Base-by-base conservation (phyloP, 1,140 invertebrate genomes). In the Octopus bimaculoides region DNA sequence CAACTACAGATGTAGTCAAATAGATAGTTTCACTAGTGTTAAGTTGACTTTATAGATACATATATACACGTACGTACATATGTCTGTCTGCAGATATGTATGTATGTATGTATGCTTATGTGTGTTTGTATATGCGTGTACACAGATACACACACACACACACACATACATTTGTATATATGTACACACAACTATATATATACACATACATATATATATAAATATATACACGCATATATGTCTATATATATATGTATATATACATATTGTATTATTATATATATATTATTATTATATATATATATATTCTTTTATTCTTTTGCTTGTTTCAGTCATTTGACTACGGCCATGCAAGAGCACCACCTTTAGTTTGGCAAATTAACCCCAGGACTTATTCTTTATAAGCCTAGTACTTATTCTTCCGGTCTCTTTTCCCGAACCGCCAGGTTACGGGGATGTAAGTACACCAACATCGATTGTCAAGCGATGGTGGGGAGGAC, bases 61-160 rank as follows among this genome's bases (percentile, higher is more conserved):
- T 78, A 55, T 17, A 77, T 56, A 14, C 66, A 76, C 77, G 69
- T 80, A 20, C 10, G 26, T 53, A 14, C 53, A 20, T 12, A 6
- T n/a, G 75, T 82, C 61, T 77, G 56, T 14, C 3, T 54, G 54
- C 61, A 66, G 54, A 78, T 52, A 52, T 61, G 56, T 61, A 17
- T 61, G 17, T 61, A 61, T 17, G 17, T 61, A 61, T 61, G 56
- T 17, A 61, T 61, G 17, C 17, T 12, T 2, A 61, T 61, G 17
- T 61, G 17, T 61, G 4, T 61, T 12, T 61, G 17, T 17, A 61
- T 17, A 61, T 61, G 17, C 17, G 17, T 61, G 17, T 61, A 61
- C 4, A 61, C 4, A 4, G 1, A 61, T 61, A 61, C 4, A 61
- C 4, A 61, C 4, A 4, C 4, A 61, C 17, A 61, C 17, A 61